A percentile compares a stretch with the other conserved stretches of the same genome.
Evolutionary conservation across 2,113 vertebrate species (phyloP).

Genomic region (Mus spicilegus): DNA sequence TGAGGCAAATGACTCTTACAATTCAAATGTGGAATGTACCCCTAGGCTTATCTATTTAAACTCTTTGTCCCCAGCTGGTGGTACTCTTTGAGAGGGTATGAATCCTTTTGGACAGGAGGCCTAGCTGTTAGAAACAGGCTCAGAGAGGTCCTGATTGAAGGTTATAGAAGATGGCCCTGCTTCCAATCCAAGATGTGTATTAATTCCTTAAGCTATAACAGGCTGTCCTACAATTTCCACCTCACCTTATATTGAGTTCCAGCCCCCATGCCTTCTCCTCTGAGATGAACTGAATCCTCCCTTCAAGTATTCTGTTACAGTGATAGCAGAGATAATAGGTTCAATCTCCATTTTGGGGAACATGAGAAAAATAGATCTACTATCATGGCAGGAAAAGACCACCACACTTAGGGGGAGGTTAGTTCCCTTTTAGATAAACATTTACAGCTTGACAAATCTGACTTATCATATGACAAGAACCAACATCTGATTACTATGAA

Average conservation of each 20-base stretch:
- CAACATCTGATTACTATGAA: background rate
- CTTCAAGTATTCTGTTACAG: background rate
- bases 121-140: background rate
- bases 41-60: background rate
- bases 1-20: background rate
- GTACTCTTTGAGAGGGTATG: background rate
- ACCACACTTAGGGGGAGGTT: background rate
- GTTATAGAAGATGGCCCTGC: background rate
- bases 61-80: background rate
- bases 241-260: background rate
- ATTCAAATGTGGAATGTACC: background rate
- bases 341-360: background rate
- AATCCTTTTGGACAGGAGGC: background rate
- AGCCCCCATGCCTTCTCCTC: background rate
- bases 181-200: background rate
- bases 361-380: background rate
- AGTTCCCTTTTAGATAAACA: constrained; percentile 4
- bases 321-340: background rate
- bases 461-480: background rate
- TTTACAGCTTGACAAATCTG: background rate
- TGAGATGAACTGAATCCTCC: background rate
- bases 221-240: background rate
- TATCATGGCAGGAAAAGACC: background rate
- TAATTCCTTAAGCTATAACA: background rate
- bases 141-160: background rate